Percentiles rank a stretch among this genome's conserved stretches.
These are phyloP conservation scores for Ranitomeya variabilis DNA, from an alignment of 2,113 vertebrate genomes.

Conservation along the genomic window DNA sequence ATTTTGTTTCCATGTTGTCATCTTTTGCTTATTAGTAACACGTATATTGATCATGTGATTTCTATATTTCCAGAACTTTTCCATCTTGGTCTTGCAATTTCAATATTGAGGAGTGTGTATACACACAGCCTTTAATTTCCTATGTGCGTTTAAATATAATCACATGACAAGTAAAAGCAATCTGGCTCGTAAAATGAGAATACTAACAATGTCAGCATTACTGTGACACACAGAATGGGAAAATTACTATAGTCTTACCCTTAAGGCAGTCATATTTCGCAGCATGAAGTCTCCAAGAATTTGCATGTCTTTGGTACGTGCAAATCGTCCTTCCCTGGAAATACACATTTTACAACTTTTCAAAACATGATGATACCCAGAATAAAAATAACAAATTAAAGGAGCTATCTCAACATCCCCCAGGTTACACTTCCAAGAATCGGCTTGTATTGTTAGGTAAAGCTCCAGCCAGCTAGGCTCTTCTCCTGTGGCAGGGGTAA, in stretches of 20 bases:
- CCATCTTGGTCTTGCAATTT: no score
- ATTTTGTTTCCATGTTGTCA: no score
- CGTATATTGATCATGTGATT: no score
- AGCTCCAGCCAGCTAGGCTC: no score
- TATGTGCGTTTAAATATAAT: no score
- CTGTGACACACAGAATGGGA: not conserved
- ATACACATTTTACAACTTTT: not conserved
- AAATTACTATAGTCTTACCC: constrained; percentile 71
- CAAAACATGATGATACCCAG: not conserved
- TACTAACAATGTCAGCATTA: not conserved
- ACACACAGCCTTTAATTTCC: no score
- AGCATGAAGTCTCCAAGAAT: constrained; percentile 93
- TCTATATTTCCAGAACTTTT: no score
- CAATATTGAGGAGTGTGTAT: not conserved
- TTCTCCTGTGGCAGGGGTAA: no score
- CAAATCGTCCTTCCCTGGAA: constrained; percentile 85
- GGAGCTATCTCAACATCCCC: no score
- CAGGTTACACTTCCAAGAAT: no score
- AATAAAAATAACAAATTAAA: not conserved
- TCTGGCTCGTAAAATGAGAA: not conserved
- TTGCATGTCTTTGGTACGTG: constrained; percentile 78
- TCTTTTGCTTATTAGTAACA: no score
- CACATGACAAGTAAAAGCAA: not conserved
- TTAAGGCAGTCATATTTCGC: constrained; percentile 84
- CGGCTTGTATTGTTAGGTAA: no score